A percentile compares a stretch with the other conserved stretches of the same genome.
Evolutionary conservation across 2,888 invertebrate species (phyloP).

Genomic region (Sepioteuthis lessoniana): DNA sequence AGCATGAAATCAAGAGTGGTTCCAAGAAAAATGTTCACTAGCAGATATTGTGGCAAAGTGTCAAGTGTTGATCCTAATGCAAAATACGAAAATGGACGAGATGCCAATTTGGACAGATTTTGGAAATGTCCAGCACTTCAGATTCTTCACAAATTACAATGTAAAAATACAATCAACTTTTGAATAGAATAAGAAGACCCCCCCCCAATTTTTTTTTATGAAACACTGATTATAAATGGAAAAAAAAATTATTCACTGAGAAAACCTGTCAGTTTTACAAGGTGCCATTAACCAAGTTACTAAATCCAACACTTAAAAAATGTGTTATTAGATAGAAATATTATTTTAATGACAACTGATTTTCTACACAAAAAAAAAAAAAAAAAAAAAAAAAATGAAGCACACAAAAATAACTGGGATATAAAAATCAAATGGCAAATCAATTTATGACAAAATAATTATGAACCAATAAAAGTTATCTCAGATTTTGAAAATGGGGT

Average conservation of each 20-base stretch:
- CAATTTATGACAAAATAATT: not conserved
- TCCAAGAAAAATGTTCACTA: not conserved
- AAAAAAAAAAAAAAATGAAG: not conserved
- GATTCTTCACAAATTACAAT: not conserved
- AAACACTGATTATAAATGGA: too few species aligned
- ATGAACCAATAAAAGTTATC: not conserved
- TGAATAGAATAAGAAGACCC: not conserved
- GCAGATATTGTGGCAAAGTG: not conserved
- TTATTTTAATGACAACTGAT: not conserved
- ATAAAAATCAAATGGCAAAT: not conserved
- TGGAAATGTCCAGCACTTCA: not conserved
- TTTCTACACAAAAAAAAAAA: not conserved
- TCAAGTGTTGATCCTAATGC: not conserved
- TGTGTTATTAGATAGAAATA: not conserved
- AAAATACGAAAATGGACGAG: constrained; percentile 11
- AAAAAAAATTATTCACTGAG: too few species aligned
- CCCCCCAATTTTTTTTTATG: too few species aligned
- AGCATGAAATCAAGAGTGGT: not conserved
- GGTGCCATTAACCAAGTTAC: not conserved
- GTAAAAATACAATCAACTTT: not conserved
- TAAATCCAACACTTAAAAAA: not conserved
- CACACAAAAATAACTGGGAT: not conserved
- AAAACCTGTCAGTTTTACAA: not conserved
- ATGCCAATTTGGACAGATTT: not conserved
- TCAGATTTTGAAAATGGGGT: not conserved